Base-by-base conservation (phyloP, 2,888 invertebrate species). In the Alloplasta piceator region DNA sequence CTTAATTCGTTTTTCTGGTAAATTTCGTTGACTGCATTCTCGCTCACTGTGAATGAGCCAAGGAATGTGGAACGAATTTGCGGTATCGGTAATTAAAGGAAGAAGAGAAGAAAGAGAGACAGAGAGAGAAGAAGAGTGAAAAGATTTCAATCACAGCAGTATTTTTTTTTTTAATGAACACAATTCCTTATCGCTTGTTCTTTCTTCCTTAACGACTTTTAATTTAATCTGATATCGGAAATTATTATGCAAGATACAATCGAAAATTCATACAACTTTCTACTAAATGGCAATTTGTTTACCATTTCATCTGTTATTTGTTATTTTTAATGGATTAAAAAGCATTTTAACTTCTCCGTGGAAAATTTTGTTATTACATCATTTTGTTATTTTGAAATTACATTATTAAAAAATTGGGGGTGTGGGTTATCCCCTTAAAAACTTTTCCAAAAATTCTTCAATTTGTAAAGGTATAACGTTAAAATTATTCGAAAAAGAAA, bases 1-100 rank as follows among this genome's bases (percentile, higher is more conserved):
- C 67, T 55, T 67, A 61, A 61, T 72, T 66, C 50, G 58, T 52
- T 52, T 61, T 48, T 50, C 46, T 12, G 12, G 52, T 14, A 5
- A n/a, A 71, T 60, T 68, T 46, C 56, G 9, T 43, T 46, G 55
- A 56, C 10, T 56, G 26, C 26, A 43, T 56, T 68, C 56, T 68
- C 56, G 14, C 58, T 14, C 55, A 7, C 26, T 56, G 10, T 9
- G 26, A 75, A 64, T 36, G 67, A 61, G 73, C 60, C 67, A 64
- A 82, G 71, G 82, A 84, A 84, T 84, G 84, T 84, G 82, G 80
- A 82, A 82, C 82, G 70, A 83, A 84, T 84, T 83, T 80, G 78
- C 80, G 63, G 76, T 80, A 71, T 82, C 73, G 70, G 63, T 58
- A 36, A 41, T 14, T 14, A 52, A 61, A 56, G 39, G 55, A 56